A percentile compares a stretch with the other conserved stretches of the same genome.
phyloP scores from a whole-genome alignment of 2,888 invertebrate genomes.

The Diaphora mendica region DNA sequence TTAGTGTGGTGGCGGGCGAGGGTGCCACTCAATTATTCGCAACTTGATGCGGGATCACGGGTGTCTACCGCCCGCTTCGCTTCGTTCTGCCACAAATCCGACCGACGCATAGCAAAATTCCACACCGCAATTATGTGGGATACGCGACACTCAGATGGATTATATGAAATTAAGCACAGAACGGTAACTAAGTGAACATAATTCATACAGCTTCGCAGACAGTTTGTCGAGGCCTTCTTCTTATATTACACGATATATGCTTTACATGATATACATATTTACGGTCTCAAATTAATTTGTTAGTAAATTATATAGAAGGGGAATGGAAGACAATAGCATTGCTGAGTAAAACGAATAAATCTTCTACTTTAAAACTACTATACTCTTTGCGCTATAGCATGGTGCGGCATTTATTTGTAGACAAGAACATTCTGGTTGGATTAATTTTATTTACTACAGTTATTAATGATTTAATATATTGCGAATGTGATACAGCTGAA shows the following conservation, averaged over 20 bases:
- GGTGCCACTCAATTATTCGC: constrained; percentile 80
- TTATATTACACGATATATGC: constrained; percentile 24
- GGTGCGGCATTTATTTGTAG: no score
- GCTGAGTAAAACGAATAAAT: not conserved
- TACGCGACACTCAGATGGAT: constrained; percentile 79
- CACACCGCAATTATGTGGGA: constrained; percentile 77
- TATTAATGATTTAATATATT: no score
- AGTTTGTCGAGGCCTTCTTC: constrained; percentile 26
- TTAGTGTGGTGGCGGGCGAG: constrained; percentile 68
- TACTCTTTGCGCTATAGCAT: no score
- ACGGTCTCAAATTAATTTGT: not conserved
- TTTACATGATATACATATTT: constrained; percentile 23
- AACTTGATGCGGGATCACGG: constrained; percentile 82
- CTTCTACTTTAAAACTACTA: no score
- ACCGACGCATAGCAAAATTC: constrained; percentile 73
- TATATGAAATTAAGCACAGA: constrained; percentile 79
- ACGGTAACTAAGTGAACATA: constrained; percentile 76
- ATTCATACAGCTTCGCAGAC: constrained; percentile 64
- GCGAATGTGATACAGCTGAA: no score
- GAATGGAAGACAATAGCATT: not conserved
- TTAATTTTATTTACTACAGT: no score
- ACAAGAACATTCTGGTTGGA: no score
- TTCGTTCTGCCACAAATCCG: constrained; percentile 63
- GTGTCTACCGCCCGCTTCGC: constrained; percentile 24
- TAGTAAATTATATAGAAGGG: not conserved